Percentiles rank a stretch among this genome's conserved stretches.
These are phyloP conservation scores for Sciaenops ocellatus DNA, from an alignment of 2,797 vertebrate species.

Conservation along the genomic window DNA sequence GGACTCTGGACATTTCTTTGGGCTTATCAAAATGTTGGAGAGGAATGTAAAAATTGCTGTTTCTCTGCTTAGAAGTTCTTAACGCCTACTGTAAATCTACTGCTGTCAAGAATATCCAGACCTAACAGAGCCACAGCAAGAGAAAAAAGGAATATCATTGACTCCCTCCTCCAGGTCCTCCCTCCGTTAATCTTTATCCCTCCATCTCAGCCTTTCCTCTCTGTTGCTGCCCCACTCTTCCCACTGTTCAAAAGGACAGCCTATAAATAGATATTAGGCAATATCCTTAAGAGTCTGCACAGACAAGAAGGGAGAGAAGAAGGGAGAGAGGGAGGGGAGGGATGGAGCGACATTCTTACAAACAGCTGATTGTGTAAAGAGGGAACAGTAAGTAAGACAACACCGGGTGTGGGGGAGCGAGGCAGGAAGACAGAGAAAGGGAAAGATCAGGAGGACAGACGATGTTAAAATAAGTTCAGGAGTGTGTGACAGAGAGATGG, in stretches of 20 bases:
- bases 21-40: not conserved
- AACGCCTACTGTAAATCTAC: not conserved
- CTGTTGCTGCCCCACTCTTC: constrained; percentile 68
- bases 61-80: constrained; percentile 10
- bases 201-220: constrained; percentile 51
- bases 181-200: constrained; percentile 43
- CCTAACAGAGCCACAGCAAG: constrained; percentile 9
- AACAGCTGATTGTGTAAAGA: constrained; percentile 83
- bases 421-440: constrained; percentile 21
- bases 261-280: constrained; percentile 86
- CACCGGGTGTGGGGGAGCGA: constrained; percentile 43
- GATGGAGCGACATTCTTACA: constrained; percentile 75
- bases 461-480: constrained; percentile 70
- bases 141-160: constrained; percentile 32
- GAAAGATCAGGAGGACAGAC: constrained; percentile 45
- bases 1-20: no score
- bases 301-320: constrained; percentile 48
- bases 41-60: not conserved
- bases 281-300: constrained; percentile 82
- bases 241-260: constrained; percentile 75
- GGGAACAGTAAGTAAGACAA: constrained; percentile 74
- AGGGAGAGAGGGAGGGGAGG: constrained; percentile 28
- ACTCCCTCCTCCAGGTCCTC: constrained; percentile 40
- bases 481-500: constrained; percentile 62
- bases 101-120: constrained; percentile 5